Base-by-base conservation (phyloP, 2,888 invertebrate genomes). In the Arge pagana region DNA sequence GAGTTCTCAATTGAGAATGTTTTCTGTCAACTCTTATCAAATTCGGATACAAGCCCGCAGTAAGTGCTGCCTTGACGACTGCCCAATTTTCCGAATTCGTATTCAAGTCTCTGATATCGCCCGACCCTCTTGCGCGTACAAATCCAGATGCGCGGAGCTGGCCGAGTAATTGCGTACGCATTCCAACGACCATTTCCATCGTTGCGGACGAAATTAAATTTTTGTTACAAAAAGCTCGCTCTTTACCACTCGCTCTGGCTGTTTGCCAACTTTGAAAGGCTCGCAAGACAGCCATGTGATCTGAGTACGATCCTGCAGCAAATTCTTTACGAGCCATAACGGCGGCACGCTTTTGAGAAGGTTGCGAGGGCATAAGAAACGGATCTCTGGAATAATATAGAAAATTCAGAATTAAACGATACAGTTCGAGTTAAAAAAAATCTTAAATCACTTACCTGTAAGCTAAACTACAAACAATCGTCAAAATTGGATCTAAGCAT, bases 401-500 rank as follows among this genome's bases (percentile, higher is more conserved):
- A 4, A 24, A 19, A 3, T 23, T 13, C 8, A 5, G 3, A n/a
- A 15, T 23, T 26, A n/a, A 11, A 5, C 11, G 15, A 8, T 18
- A 8, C 16, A 13, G 3, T 24, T 4, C 23, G 1, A 1, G 3
- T 1, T 18, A 19, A 15, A 37, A 36, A 43, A 31, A 13, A 23
- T 11, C 36, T 24, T 30, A 5, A 19, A 40, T 15, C 51, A 67
- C 75, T 67, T 82, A 88, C 80, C 84, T 84, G 70, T 87, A 85
- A 0, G 94, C 88, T 60, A 96, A 81, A 58, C 88, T 85, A 69
- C 95, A 90, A 0, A 93, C 93, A 31, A 99, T 89, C 1, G 96
- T 96, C 50, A 95, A 78, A 23, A 98, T 83, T 1, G 97, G 96
- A 74, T 96, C 94, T 26, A 96, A 79, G 74, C 98, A 99, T 73